A percentile compares a stretch with the other conserved stretches of the same genome.
phyloP scores from a whole-genome alignment of 2,797 vertebrate genomes.

The Valencia hispanica region DNA sequence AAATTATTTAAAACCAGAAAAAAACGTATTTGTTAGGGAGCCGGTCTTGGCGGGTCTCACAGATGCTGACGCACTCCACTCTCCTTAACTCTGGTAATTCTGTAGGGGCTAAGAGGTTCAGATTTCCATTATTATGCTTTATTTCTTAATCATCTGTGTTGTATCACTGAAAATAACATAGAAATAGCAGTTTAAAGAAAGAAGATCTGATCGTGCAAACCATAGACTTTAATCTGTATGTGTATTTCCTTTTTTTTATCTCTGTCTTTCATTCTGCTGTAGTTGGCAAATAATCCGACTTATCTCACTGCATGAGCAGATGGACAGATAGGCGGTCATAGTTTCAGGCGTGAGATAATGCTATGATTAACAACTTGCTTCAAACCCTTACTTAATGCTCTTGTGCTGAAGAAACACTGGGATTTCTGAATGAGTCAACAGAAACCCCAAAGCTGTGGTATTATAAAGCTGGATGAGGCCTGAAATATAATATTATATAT shows the following conservation, averaged over 20 bases:
- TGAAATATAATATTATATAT: too few relatives aligned
- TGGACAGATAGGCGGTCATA: slow-evolving; percentile 36
- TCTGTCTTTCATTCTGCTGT: not conserved
- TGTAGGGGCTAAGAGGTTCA: not conserved
- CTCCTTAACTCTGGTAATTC: too few relatives aligned
- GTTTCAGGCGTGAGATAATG: slow-evolving; percentile 41
- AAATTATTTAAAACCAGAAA: too few relatives aligned
- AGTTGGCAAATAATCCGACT: slow-evolving; percentile 49
- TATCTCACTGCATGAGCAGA: slow-evolving; percentile 61
- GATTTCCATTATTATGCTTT: not conserved
- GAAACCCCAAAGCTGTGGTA: slow-evolving; percentile 31
- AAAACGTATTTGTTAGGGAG: too few relatives aligned
- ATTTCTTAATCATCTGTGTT: not conserved
- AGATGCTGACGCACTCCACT: too few relatives aligned
- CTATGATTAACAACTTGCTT: slow-evolving; percentile 30
- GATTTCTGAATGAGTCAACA: not conserved
- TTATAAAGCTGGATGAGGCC: slow-evolving; percentile 41
- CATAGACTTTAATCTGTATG: not conserved
- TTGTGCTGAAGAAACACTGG: not conserved
- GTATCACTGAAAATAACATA: not conserved
- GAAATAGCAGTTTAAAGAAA: not conserved
- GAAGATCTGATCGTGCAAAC: not conserved
- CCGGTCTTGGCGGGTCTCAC: too few relatives aligned
- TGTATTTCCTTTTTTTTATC: not conserved
- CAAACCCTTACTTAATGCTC: not conserved